Percentiles rank a stretch among this genome's conserved stretches.
phyloP scores from a whole-genome alignment of 2,888 invertebrate genomes.

The Rotaria sp. region DNA sequence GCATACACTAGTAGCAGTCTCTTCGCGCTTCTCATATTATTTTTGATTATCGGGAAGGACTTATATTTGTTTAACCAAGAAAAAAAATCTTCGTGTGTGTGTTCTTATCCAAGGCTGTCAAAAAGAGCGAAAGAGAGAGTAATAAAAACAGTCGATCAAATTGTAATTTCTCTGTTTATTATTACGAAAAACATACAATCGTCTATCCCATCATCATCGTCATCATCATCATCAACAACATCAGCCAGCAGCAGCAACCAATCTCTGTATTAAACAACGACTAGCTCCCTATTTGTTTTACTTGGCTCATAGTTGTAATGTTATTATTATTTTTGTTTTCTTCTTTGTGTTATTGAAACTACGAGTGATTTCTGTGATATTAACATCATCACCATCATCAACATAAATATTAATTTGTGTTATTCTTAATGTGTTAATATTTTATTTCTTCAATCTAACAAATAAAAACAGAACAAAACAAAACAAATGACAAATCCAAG shows the following conservation, averaged over 20 bases:
- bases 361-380: slow-evolving; percentile 11
- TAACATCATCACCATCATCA: not conserved
- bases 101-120: slow-evolving; percentile 19
- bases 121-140: slow-evolving; percentile 19
- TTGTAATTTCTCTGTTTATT: slow-evolving; percentile 11
- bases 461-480: not conserved
- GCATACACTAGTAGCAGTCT: slow-evolving; percentile 22
- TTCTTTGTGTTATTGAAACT: slow-evolving; percentile 6
- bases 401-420: slow-evolving; percentile 19
- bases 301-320: slow-evolving; percentile 1
- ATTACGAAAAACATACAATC: slow-evolving; percentile 15
- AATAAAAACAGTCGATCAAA: slow-evolving; percentile 24
- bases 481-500: slow-evolving; percentile 20
- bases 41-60: slow-evolving; percentile 21
- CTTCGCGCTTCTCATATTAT: slow-evolving; percentile 24
- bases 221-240: not conserved
- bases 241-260: not conserved
- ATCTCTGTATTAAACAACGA: not conserved
- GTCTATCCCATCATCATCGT: not conserved
- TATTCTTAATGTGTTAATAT: not conserved
- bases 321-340: slow-evolving; percentile 15
- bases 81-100: slow-evolving; percentile 14
- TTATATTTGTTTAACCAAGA: slow-evolving; percentile 15
- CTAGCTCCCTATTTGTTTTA: not conserved
- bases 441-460: not conserved